These are phyloP conservation scores for Ennomos fuscantarius DNA, from an alignment of 2,888 invertebrate species.

Conservation along the genomic window DNA sequence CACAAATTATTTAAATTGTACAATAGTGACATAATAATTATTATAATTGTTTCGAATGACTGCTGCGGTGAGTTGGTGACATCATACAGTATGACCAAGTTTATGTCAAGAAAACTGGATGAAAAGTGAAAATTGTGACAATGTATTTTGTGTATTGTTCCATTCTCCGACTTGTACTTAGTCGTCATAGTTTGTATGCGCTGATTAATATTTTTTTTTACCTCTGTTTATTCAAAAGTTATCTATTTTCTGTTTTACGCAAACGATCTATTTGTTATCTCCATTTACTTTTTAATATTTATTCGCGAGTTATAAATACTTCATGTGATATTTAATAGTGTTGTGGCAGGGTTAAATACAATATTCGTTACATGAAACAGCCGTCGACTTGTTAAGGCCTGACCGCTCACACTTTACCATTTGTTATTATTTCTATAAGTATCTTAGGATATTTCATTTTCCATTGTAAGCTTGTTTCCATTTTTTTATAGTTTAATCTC, in stretches of 20 bases:
- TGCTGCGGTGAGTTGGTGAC: constrained; percentile 10
- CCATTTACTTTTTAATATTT: constrained; percentile 19
- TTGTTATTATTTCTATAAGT: constrained; percentile 59
- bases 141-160: too few species aligned
- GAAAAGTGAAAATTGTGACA: neutral
- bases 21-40: constrained; percentile 19
- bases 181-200: too few species aligned
- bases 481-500: constrained; percentile 57
- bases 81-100: neutral
- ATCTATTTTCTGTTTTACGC: constrained; percentile 17
- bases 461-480: constrained; percentile 50
- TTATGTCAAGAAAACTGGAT: too few species aligned
- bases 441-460: constrained; percentile 56
- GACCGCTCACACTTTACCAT: constrained; percentile 44
- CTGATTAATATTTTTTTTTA: neutral
- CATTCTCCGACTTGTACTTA: too few species aligned
- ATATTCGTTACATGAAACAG: constrained; percentile 9
- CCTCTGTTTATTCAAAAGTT: neutral
- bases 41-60: constrained; percentile 12
- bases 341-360: constrained; percentile 15
- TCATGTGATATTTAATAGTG: constrained; percentile 16
- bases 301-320: constrained; percentile 13
- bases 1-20: constrained; percentile 24
- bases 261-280: constrained; percentile 14
- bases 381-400: constrained; percentile 28